These are phyloP conservation scores for Spea multiplicata DNA, from an alignment of 2,113 vertebrate genomes.

Conservation along the genomic window DNA sequence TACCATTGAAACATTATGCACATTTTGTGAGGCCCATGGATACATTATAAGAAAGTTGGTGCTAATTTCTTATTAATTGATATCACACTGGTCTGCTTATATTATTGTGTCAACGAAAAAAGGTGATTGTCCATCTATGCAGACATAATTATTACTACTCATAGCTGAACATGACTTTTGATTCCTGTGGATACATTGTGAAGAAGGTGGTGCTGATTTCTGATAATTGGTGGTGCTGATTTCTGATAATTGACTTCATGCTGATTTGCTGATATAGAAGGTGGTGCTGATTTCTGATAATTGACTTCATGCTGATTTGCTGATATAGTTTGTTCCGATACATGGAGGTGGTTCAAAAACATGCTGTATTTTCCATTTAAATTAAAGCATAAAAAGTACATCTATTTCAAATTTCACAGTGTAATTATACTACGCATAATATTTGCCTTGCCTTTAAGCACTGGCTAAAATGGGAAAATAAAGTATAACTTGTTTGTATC, in stretches of 20 bases:
- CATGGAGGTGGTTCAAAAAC: conserved; percentile 44
- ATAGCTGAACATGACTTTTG: conserved; percentile 45
- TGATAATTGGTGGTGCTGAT: too few species aligned
- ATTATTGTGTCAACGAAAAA: conserved; percentile 48
- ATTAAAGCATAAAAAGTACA: conserved; percentile 28
- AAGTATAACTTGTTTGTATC: conserved; percentile 23
- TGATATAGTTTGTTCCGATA: conserved; percentile 40
- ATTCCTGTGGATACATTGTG: conserved; percentile 41
- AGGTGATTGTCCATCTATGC: conserved; percentile 44
- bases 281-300: conserved; percentile 45
- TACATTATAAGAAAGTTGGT: conserved; percentile 38
- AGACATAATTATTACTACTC: conserved; percentile 47
- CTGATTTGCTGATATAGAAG: conserved; percentile 39
- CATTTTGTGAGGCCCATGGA: conserved; percentile 41
- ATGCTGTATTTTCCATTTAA: conserved; percentile 42
- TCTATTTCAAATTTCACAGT: conserved; percentile 31
- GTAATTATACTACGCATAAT: conserved; percentile 37
- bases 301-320: conserved; percentile 44
- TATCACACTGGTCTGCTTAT: conserved; percentile 48
- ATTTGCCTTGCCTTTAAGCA: conserved; percentile 7
- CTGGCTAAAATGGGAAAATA: conserved; percentile 11
- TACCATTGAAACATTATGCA: conserved; percentile 41
- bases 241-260: conserved; percentile 44
- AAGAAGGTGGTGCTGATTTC: conserved; percentile 43
- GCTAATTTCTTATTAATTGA: conserved; percentile 50